Evolutionary conservation across 2,888 invertebrate genomes (phyloP), one percentile per base, ranked within the genome.

Genomic region (Linyphia triangularis): DNA sequence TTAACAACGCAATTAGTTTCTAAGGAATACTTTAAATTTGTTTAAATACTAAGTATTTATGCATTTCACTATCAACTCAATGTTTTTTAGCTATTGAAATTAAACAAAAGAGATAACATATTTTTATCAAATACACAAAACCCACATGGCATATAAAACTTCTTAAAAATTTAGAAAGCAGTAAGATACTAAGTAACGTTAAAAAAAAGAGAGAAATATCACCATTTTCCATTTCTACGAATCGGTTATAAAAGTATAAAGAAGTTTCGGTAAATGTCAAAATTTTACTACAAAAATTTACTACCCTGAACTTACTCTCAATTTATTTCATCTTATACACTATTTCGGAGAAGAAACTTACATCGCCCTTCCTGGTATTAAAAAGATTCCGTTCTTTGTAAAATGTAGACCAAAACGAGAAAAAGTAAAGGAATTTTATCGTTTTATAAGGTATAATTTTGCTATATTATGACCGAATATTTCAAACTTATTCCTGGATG

Each of bases 391-490:
- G 43, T 26, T 33, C 70, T 73, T 65, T 73, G 70, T 83, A 83
- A 33, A 51, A 73, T 51, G 63, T 83, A 83, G 85, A 70, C 61
- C 78, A 59, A 82, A 70, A 33, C 33, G 67, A n/a, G 69, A 51
- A 77, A 63, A 26, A 57, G 67, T 59, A 26, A 28, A 37, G 24
- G 37, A 30, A 22, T 40, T 85, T 85, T 85, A 85, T 85, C 85
- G 78, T 79, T 85, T 85, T 85, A 85, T 85, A 85, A 61, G 63
- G 72, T 85, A 85, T 85, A 85, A 85, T 85, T 85, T 78, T 85
- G 85, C 63, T 37, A 59, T 78, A 78, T 78, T 77, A 85, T 61
- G 85, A 78, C 85, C 40, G 79, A 78, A 85, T 72, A 85, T 85
- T 85, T 79, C 72, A 70, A 79, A 72, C 85, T 78, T 85, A 85